Conservation (phyloP, 2,888 invertebrate genomes). For the Meandrusa payeni region DNA sequence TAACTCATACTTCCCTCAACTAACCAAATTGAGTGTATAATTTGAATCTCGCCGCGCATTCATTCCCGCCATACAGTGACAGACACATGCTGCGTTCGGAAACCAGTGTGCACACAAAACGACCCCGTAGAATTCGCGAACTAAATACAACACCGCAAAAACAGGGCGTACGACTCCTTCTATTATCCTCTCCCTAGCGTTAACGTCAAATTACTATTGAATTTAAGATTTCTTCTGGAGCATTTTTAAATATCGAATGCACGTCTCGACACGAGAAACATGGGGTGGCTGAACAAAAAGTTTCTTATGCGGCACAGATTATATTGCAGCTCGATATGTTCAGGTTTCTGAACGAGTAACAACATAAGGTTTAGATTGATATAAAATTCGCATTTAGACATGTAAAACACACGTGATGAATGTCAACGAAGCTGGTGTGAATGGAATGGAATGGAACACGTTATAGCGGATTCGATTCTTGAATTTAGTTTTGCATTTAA, state of each 20-base stretch:
- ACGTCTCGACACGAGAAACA: constrained; percentile 55
- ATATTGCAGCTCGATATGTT: constrained; percentile 37
- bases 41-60: constrained; percentile 67
- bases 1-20: constrained; percentile 70
- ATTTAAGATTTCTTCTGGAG: constrained; percentile 73
- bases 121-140: constrained; percentile 70
- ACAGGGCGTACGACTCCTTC: constrained; percentile 62
- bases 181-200: constrained; percentile 68
- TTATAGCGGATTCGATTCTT: constrained; percentile 55
- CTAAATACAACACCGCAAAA: constrained; percentile 77
- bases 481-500: constrained; percentile 34
- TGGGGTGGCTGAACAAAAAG: constrained; percentile 52
- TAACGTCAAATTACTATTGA: constrained; percentile 74
- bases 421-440: constrained; percentile 53
- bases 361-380: constrained; percentile 64
- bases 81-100: constrained; percentile 68
- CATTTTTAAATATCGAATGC: constrained; percentile 69
- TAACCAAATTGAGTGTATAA: constrained; percentile 77
- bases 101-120: constrained; percentile 73
- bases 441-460: constrained; percentile 63
- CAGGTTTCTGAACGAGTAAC: constrained; percentile 42
- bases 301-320: constrained; percentile 39
- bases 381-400: constrained; percentile 39
- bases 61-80: constrained; percentile 51
- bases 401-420: constrained; percentile 44